Percentiles rank a stretch among this genome's conserved stretches.
These are phyloP conservation scores for Drosophila atripex DNA, from an alignment of 2,888 invertebrate species.

Conservation along the genomic window DNA sequence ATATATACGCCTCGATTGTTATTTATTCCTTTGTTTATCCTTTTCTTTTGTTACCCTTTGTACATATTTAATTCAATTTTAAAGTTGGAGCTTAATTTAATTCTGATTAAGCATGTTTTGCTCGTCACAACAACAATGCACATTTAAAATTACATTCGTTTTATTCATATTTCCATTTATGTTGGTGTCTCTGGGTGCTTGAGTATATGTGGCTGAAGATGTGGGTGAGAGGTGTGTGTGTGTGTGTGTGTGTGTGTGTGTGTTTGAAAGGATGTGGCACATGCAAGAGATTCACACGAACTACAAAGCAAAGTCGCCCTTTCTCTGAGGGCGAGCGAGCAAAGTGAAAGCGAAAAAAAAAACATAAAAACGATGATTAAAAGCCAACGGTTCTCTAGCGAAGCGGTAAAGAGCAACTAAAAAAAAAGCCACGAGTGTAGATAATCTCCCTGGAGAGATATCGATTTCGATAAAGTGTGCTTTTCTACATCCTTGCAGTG, in stretches of 20 bases:
- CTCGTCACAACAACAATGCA: slow-evolving; percentile 39
- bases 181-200: slow-evolving; percentile 8
- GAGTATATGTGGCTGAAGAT: not conserved
- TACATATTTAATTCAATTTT: slow-evolving; percentile 52
- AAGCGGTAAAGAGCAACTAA: slow-evolving; percentile 38
- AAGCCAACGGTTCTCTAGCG: slow-evolving; percentile 21
- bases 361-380: slow-evolving; percentile 17
- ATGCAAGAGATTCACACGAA: slow-evolving; percentile 27
- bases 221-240: no score
- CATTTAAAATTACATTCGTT: slow-evolving; percentile 26
- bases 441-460: no score
- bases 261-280: slow-evolving; percentile 17
- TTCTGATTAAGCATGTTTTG: slow-evolving; percentile 52
- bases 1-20: not conserved
- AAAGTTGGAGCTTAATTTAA: slow-evolving; percentile 48
- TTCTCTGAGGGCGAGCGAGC: slow-evolving; percentile 17
- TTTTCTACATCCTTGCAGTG: slow-evolving; percentile 29
- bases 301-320: slow-evolving; percentile 15
- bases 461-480: not conserved
- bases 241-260: slow-evolving; percentile 1
- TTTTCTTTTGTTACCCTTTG: slow-evolving; percentile 38
- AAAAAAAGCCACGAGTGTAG: slow-evolving; percentile 27
- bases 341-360: slow-evolving; percentile 26
- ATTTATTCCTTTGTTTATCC: slow-evolving; percentile 9
- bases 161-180: slow-evolving; percentile 29